Percentiles rank a stretch among this genome's conserved stretches.
These are phyloP conservation scores for Vidua macroura DNA, from an alignment of 2,113 vertebrate species.

Conservation along the genomic window DNA sequence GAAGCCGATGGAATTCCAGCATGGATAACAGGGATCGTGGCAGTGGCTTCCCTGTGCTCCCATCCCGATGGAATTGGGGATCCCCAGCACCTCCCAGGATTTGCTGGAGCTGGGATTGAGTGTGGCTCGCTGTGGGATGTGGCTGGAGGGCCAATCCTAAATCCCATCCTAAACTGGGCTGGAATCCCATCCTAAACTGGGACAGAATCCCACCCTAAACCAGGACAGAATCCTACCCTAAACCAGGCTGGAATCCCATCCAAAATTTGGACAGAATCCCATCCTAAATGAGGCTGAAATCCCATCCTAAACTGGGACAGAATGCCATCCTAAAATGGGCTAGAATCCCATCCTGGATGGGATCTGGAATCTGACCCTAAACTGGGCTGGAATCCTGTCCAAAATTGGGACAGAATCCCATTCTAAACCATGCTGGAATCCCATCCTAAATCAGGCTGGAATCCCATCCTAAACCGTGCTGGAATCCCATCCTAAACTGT, in stretches of 20 bases:
- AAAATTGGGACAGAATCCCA: not conserved
- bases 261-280: not conserved
- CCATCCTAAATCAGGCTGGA: rapidly evolving
- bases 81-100: not conserved
- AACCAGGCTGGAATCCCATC: not conserved
- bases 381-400: rapidly evolving
- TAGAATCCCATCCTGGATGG: not conserved
- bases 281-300: rapidly evolving
- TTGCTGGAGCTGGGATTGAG: not conserved
- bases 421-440: not conserved
- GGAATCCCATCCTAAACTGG: too few species aligned
- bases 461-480: not conserved
- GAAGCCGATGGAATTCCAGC: not conserved
- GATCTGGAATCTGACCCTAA: not conserved
- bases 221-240: not conserved
- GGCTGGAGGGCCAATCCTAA: not conserved
- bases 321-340: rapidly evolving
- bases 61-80: not conserved
- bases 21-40: rapidly evolving
- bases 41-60: rapidly evolving
- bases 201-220: rapidly evolving
- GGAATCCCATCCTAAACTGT: not conserved
- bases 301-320: not conserved
- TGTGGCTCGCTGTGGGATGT: not conserved
- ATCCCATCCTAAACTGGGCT: not conserved